A percentile compares a stretch with the other conserved stretches of the same genome.
These are phyloP conservation scores for Odontomyia ornata DNA, from an alignment of 2,888 invertebrate species.

Conservation along the genomic window DNA sequence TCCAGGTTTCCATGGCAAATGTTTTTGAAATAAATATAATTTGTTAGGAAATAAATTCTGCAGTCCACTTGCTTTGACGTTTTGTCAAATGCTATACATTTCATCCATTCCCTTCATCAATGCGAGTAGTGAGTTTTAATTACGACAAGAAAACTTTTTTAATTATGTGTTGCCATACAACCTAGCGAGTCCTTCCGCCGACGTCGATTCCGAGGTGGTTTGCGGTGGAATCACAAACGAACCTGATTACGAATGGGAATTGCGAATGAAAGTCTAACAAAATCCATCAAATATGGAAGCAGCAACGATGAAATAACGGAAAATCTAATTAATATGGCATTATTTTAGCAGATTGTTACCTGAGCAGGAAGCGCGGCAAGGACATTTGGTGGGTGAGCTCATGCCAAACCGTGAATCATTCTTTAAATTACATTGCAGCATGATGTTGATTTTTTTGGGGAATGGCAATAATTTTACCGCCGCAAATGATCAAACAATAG, in stretches of 20 bases:
- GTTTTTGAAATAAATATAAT: background rate
- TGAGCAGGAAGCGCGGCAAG: no score
- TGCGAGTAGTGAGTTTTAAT: background rate
- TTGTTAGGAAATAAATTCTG: background rate
- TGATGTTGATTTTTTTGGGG: no score
- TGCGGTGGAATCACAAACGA: no score
- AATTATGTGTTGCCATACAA: background rate
- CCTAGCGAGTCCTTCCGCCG: no score
- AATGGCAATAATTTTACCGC: no score
- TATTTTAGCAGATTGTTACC: background rate
- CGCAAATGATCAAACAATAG: no score
- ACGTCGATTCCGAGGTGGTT: no score
- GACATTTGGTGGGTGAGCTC: no score
- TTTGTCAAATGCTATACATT: no score
- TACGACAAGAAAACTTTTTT: conserved; percentile 10
- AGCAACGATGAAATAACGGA: no score
- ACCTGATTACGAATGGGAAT: background rate
- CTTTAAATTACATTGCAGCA: no score
- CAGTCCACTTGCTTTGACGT: background rate
- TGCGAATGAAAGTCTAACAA: background rate
- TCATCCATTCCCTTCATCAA: background rate
- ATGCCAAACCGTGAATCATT: no score
- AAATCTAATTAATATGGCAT: background rate
- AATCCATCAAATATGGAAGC: background rate
- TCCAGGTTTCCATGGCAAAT: background rate